Base-by-base conservation (phyloP, 2,888 invertebrate species). In the Dryomyza anilis region DNA sequence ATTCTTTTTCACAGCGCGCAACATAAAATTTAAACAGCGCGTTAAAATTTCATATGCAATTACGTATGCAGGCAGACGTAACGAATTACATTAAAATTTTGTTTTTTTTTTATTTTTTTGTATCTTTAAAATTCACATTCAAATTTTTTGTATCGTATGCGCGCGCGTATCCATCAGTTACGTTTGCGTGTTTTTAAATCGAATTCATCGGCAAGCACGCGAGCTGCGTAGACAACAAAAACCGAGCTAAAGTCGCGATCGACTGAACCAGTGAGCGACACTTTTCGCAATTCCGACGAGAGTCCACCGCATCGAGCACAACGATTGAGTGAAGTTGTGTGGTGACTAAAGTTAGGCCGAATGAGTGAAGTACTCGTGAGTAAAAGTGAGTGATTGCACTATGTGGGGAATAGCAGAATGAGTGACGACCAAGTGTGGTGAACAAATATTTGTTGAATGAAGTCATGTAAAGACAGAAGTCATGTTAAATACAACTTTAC, bases 181-280 rank as follows among this genome's bases (percentile, higher is more conserved):
- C n/a, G n/a, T n/a, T n/a, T n/a, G n/a, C n/a, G n/a, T n/a, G n/a
- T n/a, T n/a, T n/a, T n/a, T n/a, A n/a, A n/a, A n/a, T n/a, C n/a
- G n/a, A n/a, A n/a, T n/a, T n/a, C n/a, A n/a, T n/a, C n/a, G 23
- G 25, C 50, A 25, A 50, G 21, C 50, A 23, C 23, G 27, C 30
- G 45, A n/a, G n/a, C 23, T 25, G 33, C 33, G 14, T n/a, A n/a
- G n/a, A 33, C 56, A 21, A 46, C 59, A 48, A 48, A 56, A 48
- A 48, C 59, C 33, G 19, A 59, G 71, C 72, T 68, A 69, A 71
- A 71, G 71, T 70, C 71, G 72, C 72, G 72, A 70, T 72, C 71
- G 70, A 72, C 72, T 72, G 65, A 71, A 66, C 30, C n/a, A n/a
- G 36, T 53, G 39, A 56, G 16, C 23, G 36, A 48, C 50, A 50